These are phyloP conservation scores for Acropora yongei DNA, from an alignment of 64 coral and sea anemone species.

Conservation along the genomic window DNA sequence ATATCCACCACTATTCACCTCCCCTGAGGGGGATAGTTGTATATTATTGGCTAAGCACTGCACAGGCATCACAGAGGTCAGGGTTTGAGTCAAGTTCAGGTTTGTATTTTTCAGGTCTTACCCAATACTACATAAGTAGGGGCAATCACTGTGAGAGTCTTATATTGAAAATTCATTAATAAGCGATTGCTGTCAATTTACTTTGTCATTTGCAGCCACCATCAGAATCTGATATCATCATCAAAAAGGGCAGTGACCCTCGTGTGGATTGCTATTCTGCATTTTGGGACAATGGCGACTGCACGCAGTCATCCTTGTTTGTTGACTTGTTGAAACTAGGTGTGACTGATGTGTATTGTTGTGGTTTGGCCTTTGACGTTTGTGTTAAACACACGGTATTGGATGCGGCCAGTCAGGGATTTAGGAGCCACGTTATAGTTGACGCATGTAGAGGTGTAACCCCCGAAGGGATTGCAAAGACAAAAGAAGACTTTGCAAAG, in stretches of 20 bases:
- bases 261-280: slow-evolving; percentile 88
- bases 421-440: slow-evolving; percentile 80
- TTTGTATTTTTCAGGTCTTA: no score
- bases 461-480: slow-evolving; percentile 21
- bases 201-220: slow-evolving; percentile 57
- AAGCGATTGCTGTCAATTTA: background rate
- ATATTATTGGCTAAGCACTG: no score
- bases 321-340: slow-evolving; percentile 60
- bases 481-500: slow-evolving; percentile 43
- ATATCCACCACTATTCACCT: no score
- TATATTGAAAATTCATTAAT: background rate
- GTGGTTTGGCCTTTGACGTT: slow-evolving; percentile 92
- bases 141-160: no score
- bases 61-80: no score
- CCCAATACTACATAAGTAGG: no score
- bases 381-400: slow-evolving; percentile 78
- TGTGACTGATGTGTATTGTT: slow-evolving; percentile 79
- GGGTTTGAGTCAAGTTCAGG: no score
- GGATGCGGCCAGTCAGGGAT: slow-evolving; percentile 76
- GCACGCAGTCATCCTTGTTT: slow-evolving; percentile 65
- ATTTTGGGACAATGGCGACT: slow-evolving; percentile 84
- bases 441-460: slow-evolving; percentile 71
- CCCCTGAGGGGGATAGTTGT: no score
- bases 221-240: slow-evolving; percentile 32
- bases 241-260: slow-evolving; percentile 71